Base-by-base conservation (phyloP, 2,113 vertebrate species). In the Psammodynastes pulverulentus region DNA sequence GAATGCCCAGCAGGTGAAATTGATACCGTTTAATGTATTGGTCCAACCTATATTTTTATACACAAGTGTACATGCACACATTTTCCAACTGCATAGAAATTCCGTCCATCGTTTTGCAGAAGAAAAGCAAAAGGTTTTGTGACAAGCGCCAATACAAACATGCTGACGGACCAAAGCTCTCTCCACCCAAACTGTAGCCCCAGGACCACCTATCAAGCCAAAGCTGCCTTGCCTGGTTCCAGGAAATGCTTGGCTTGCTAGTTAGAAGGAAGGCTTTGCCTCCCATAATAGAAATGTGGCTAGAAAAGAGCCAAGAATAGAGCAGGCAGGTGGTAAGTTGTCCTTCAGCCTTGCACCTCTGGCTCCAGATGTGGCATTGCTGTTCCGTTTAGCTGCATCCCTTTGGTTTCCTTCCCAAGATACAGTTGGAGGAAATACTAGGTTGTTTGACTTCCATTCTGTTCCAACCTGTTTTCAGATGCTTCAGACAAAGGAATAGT, bases 241-340 rank as follows among this genome's bases (percentile, higher is more conserved):
- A 92, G 91, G 88, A 92, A 92, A 92, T 89, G 88, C 91, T 86
- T 86, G 88, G 91, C 88, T 92, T 89, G 52, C 84, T 85, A 88
- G 91, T 92, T 92, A 92, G 91, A 85, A 92, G 89, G 45, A 58
- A 86, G 54, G 88, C 46, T 85, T 89, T 23, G 12, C n/a, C 62
- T 89, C 91, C 88, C 46, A 86, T 85, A 85, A 89, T 89, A 92
- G 91, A 89, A 58, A 43, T 85, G 45, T 86, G 91, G 88, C 45
- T 84, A 89, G 53, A 51, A 89, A 89, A 89, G 45, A 92, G 45
- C 45, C 52, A 53, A 86, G 88, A 89, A 92, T 86, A 92, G 91
- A 89, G 53, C n/a, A 89, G 79, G 46, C 91, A 89, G 91, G 91
- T 92, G 88, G 91, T 51, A 62, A 9, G 26, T 89, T 92, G 86